Evolutionary conservation across 2,888 invertebrate species (phyloP).

Genomic region (Epistrophe eligans): DNA sequence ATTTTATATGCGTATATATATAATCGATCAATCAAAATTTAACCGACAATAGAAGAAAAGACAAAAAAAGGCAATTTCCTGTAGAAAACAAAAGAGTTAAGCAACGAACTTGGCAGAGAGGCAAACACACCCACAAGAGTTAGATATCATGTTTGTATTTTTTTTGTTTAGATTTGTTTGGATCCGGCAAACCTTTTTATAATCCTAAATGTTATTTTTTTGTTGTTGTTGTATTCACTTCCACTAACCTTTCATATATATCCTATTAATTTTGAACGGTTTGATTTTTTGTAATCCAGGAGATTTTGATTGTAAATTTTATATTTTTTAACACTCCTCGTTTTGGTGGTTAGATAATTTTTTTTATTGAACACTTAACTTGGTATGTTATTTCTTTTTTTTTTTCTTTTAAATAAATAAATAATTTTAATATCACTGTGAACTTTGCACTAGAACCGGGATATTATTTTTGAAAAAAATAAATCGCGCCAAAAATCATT

Average conservation of each 20-base stretch:
- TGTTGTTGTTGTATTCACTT: slow-evolving; percentile 41
- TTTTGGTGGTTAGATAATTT: slow-evolving; percentile 23
- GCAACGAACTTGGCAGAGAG: slow-evolving; percentile 68
- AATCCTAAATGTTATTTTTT: slow-evolving; percentile 52
- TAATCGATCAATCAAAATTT: slow-evolving; percentile 70
- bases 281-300: slow-evolving; percentile 56
- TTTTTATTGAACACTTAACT: slow-evolving; percentile 55
- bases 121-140: slow-evolving; percentile 66
- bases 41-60: slow-evolving; percentile 42
- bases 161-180: slow-evolving; percentile 23
- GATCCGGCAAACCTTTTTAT: slow-evolving; percentile 50
- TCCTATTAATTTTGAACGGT: slow-evolving; percentile 72
- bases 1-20: slow-evolving; percentile 50
- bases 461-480: slow-evolving; percentile 5
- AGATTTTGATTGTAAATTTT: slow-evolving; percentile 32
- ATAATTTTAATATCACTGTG: slow-evolving; percentile 62
- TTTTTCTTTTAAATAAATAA: slow-evolving; percentile 36
- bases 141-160: slow-evolving; percentile 8
- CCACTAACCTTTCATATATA: slow-evolving; percentile 70
- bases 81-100: slow-evolving; percentile 69
- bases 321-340: slow-evolving; percentile 48
- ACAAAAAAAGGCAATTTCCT: slow-evolving; percentile 39
- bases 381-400: slow-evolving; percentile 42
- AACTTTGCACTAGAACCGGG: slow-evolving; percentile 60
- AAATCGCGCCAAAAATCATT: slow-evolving; percentile 62